Evolutionary conservation across 1,140 invertebrate genomes (phyloP), one percentile per base, ranked within the genome.

Genomic region (Zaprionus ornatus): DNA sequence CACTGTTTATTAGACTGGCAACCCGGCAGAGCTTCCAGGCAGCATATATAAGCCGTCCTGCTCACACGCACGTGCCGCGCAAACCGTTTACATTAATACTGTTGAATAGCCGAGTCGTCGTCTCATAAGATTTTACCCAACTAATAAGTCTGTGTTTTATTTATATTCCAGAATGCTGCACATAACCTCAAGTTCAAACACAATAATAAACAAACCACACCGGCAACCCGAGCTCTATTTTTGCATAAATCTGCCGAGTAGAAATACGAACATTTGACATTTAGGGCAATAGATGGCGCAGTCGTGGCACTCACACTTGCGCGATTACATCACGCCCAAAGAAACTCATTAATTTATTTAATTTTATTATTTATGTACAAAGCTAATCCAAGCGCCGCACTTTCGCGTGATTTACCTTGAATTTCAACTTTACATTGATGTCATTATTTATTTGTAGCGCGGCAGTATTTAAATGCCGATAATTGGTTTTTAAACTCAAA

Each of bases 121-220:
- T 81, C 74, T 59, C 83, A 69, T 72, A 74, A 70, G 56, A 79
- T 90, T 76, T 84, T 80, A 71, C 81, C 79, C 80, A 83, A 79
- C 79, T 87, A 79, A 84, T 81, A 88, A 85, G 85, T 90, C 81
- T 86, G 48, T 66, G 60, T 85, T 90, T 90, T 90, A 88, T 88
- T 88, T 90, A 88, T 88, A 77, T 90, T 90, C 85, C 85, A 85
- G 77, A 77, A 23, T 57, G 63, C 35, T 78, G 76, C 48, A 74
- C 79, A 77, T 77, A 77, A 77, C 82, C 75, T 74, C 82, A 85
- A 86, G 82, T 63, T 32, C 19, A 64, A 64, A 62, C 45, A 74
- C 69, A 71, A 81, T 74, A 63, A 83, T 90, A 88, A 90, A 88
- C 78, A 85, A 88, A 79, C n/a, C 25, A 29, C 23, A 42, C 45